Evolutionary conservation across 2,113 vertebrate species (phyloP).

Genomic region (Odobenus rosmarus): DNA sequence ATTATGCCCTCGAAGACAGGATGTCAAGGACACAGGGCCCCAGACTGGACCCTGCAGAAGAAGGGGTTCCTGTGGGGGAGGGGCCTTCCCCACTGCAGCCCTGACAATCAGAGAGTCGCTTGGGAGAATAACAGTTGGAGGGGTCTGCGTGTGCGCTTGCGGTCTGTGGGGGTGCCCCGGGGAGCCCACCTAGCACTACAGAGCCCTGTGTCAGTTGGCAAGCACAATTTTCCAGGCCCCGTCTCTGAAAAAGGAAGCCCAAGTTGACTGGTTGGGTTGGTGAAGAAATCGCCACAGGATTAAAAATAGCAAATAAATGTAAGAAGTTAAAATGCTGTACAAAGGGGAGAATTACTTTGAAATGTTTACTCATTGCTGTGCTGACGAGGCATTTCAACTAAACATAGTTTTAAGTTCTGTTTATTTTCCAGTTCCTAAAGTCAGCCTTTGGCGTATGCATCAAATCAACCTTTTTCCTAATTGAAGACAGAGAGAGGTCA

Average conservation of each 20-base stretch:
- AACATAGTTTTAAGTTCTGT: not conserved
- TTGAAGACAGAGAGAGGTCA: not conserved
- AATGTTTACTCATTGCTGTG: not conserved
- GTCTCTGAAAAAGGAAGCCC: slow-evolving; percentile 10
- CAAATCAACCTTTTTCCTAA: not conserved
- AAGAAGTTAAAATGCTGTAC: not conserved
- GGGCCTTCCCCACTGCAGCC: not conserved
- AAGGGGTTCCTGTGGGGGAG: too few species aligned
- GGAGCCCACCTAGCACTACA: not conserved
- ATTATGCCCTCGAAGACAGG: not conserved
- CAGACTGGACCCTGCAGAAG: not conserved
- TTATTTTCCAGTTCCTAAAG: not conserved
- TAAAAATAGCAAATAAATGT: slow-evolving; percentile 14
- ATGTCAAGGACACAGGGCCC: not conserved
- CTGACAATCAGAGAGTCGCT: not conserved
- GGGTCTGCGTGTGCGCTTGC: not conserved
- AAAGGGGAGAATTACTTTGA: not conserved
- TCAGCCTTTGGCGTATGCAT: not conserved
- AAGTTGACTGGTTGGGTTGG: not conserved
- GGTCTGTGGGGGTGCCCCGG: fast-evolving
- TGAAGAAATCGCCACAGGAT: not conserved
- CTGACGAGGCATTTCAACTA: not conserved
- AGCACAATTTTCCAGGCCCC: not conserved
- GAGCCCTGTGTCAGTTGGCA: not conserved
- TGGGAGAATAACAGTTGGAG: not conserved